These are phyloP conservation scores for Drosophila setosimentum DNA, from an alignment of 2,888 invertebrate species.

Conservation along the genomic window DNA sequence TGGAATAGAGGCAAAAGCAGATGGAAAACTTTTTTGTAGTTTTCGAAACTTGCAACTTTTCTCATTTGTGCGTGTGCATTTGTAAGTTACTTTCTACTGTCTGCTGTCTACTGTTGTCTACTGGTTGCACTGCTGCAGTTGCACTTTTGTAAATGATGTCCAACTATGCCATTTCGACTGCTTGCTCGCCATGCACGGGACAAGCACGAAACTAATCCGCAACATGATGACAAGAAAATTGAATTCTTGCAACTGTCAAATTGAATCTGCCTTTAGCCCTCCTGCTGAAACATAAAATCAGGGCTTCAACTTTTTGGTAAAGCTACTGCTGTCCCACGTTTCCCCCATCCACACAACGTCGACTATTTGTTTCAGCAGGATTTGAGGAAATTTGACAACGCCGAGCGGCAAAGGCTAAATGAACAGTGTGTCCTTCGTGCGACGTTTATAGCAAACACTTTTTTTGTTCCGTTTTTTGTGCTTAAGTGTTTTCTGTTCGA, in stretches of 20 bases:
- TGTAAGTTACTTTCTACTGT: constrained; percentile 53
- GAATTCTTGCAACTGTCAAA: constrained; percentile 81
- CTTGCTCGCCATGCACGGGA: constrained; percentile 19
- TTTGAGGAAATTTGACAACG: constrained; percentile 47
- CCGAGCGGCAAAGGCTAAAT: constrained; percentile 53
- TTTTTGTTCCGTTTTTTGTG: constrained; percentile 29
- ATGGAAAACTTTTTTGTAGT: constrained; percentile 67
- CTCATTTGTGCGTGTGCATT: constrained; percentile 78
- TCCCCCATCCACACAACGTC: neutral
- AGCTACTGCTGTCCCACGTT: constrained; percentile 11
- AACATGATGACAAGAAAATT: constrained; percentile 81
- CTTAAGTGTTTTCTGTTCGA: constrained; percentile 66
- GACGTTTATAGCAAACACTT: constrained; percentile 33
- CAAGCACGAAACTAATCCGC: constrained; percentile 78
- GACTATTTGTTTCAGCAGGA: constrained; percentile 41
- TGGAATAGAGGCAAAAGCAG: constrained; percentile 27
- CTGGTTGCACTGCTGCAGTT: constrained; percentile 35
- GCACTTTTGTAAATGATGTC: constrained; percentile 65
- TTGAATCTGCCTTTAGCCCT: constrained; percentile 67
- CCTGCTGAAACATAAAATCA: constrained; percentile 50
- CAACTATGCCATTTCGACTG: constrained; percentile 44
- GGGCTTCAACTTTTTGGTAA: constrained; percentile 55
- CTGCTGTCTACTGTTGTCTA: constrained; percentile 9
- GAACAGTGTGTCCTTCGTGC: constrained; percentile 21
- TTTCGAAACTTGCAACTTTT: constrained; percentile 73